These are phyloP conservation scores for Oscheius sp. DNA, from an alignment of 2,888 invertebrate genomes.

Conservation along the genomic window DNA sequence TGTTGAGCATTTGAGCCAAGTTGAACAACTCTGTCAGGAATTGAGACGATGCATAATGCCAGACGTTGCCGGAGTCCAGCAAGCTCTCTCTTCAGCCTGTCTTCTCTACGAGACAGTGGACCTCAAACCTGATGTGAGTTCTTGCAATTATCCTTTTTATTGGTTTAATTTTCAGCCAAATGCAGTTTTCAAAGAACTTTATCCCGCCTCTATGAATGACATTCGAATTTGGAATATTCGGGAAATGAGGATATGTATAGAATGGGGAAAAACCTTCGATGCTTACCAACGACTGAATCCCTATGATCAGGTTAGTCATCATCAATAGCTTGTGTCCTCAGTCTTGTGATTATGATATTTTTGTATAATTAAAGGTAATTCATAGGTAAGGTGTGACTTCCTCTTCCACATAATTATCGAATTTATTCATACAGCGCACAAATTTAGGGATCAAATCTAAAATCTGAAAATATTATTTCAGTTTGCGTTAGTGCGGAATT, in stretches of 20 bases:
- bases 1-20: slow-evolving; percentile 56
- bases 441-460: no score
- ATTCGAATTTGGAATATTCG: slow-evolving; percentile 70
- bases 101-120: slow-evolving; percentile 60
- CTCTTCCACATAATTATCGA: no score
- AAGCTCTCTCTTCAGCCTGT: slow-evolving; percentile 56
- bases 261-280: slow-evolving; percentile 70
- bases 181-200: slow-evolving; percentile 65
- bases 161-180: slow-evolving; percentile 50
- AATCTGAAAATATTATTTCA: slow-evolving; percentile 37
- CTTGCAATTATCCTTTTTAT: not conserved
- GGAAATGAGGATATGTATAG: slow-evolving; percentile 68
- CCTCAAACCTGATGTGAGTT: slow-evolving; percentile 61
- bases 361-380: no score
- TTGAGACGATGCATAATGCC: slow-evolving; percentile 62
- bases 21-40: slow-evolving; percentile 64
- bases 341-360: no score
- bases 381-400: no score
- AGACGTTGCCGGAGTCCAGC: slow-evolving; percentile 58
- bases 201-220: slow-evolving; percentile 70
- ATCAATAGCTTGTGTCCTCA: no score
- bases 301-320: slow-evolving; percentile 59
- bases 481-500: slow-evolving; percentile 67
- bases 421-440: no score
- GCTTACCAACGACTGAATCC: slow-evolving; percentile 55